A percentile compares a stretch with the other conserved stretches of the same genome.
Conservation (phyloP, 1,140 invertebrate species). For the Megalonaias nervosa region DNA sequence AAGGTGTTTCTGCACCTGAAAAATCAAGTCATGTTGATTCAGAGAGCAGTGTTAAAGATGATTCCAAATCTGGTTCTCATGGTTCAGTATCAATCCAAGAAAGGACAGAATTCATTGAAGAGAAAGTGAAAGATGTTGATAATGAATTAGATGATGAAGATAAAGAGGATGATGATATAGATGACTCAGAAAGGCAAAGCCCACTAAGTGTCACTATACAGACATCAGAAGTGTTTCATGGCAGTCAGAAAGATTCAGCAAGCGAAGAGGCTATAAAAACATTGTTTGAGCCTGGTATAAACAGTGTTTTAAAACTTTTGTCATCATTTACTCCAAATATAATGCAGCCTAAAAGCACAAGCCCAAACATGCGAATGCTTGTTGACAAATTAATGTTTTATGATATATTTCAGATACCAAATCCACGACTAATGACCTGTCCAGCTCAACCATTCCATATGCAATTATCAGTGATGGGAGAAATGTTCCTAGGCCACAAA, state of each 20-base stretch:
- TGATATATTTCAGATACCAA: slow-evolving; percentile 74
- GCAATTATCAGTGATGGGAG: slow-evolving; percentile 81
- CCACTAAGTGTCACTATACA: neutral
- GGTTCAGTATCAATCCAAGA: too few species aligned
- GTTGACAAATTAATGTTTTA: slow-evolving; percentile 56
- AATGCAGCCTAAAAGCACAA: neutral
- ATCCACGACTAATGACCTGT: slow-evolving; percentile 77
- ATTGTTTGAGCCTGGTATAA: neutral
- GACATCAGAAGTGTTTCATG: slow-evolving; percentile 1
- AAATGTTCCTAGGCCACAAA: slow-evolving; percentile 70
- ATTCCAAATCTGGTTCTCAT: too few species aligned
- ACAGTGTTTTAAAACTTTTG: slow-evolving; percentile 9
- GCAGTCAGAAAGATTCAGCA: neutral
- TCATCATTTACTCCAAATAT: slow-evolving; percentile 23
- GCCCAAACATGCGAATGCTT: slow-evolving; percentile 16
- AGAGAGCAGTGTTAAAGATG: too few species aligned
- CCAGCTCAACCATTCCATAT: slow-evolving; percentile 81
- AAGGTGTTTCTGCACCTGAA: neutral
- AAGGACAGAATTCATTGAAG: neutral
- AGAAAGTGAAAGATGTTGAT: neutral
- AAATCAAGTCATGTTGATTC: too few species aligned
- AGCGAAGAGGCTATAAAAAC: neutral
- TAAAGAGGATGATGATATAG: neutral
- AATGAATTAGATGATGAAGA: slow-evolving; percentile 2
- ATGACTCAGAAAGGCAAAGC: neutral